phyloP scores from a whole-genome alignment of 2,797 vertebrate species.

The Siniperca scherzeri region DNA sequence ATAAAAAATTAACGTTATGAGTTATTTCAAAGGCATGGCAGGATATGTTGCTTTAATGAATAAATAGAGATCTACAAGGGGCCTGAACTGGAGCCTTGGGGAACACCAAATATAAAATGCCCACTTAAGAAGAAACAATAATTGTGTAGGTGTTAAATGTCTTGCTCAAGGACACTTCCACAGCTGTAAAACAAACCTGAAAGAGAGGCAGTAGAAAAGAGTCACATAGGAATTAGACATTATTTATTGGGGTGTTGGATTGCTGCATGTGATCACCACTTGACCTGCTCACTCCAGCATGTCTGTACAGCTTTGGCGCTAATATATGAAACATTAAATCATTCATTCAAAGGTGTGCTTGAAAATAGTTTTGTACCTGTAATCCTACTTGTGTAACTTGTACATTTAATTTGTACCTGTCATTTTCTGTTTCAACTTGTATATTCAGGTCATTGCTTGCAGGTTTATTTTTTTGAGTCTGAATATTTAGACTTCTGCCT shows the following conservation, averaged over 20 bases:
- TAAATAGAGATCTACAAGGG: not conserved
- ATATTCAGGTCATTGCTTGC: not conserved
- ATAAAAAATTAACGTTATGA: not conserved
- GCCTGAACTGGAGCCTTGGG: not conserved
- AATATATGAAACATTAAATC: not conserved
- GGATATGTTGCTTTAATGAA: not conserved
- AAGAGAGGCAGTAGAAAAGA: not conserved
- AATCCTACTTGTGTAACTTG: not conserved
- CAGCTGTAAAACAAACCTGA: not conserved
- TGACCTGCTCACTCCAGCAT: constrained; percentile 42
- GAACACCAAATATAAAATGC: not conserved
- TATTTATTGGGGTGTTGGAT: constrained; percentile 17
- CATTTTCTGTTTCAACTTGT: not conserved
- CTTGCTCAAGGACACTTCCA: not conserved
- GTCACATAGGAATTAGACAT: not conserved
- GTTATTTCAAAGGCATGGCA: not conserved
- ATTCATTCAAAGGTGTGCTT: constrained; percentile 6
- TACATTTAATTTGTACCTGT: not conserved
- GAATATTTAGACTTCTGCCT: not conserved
- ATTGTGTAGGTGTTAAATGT: not conserved
- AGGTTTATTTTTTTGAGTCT: too few species aligned
- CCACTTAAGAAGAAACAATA: not conserved
- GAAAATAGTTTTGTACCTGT: not conserved
- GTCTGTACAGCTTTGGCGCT: constrained; percentile 13
- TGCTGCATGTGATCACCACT: constrained; percentile 71